A percentile compares a stretch with the other conserved stretches of the same genome.
Conservation (phyloP, 2,888 invertebrate species). For the Craniophora ligustri region DNA sequence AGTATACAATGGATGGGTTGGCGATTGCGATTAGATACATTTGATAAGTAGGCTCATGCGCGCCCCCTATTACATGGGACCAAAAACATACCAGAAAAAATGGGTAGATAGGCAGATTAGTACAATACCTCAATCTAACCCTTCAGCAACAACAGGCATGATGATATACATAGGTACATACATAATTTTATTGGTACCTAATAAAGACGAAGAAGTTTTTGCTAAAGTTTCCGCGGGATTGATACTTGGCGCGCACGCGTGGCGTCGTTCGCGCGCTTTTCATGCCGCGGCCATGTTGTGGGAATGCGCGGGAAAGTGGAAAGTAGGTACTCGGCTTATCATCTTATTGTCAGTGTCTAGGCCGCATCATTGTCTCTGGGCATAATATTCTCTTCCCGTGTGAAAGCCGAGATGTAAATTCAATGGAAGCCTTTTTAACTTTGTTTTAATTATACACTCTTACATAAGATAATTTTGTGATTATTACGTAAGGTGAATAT, state of each 20-base stretch:
- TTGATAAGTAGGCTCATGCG: conserved; percentile 2
- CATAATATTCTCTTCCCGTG: conserved; percentile 70
- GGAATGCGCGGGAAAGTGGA: conserved; percentile 84
- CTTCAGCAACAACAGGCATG: no score
- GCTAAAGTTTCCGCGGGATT: conserved; percentile 16
- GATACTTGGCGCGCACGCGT: conserved; percentile 18
- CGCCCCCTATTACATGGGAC: no score
- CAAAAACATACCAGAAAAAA: no score
- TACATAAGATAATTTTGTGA: conserved; percentile 35
- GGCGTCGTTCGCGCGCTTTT: conserved; percentile 59
- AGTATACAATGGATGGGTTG: conserved; percentile 1
- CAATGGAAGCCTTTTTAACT: conserved; percentile 40
- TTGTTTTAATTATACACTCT: conserved; percentile 31
- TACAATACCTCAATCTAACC: no score
- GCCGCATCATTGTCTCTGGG: conserved; percentile 71
- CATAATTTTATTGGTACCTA: not conserved
- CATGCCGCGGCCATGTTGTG: conserved; percentile 69
- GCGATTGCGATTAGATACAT: conserved; percentile 22
- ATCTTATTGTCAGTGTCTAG: conserved; percentile 82
- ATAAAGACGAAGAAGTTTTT: conserved; percentile 6
- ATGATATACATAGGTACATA: no score
- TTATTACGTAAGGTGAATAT: conserved; percentile 24
- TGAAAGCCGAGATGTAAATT: conserved; percentile 64
- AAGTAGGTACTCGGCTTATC: conserved; percentile 75
- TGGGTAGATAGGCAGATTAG: no score